phyloP scores from a whole-genome alignment of 1,140 invertebrate genomes.

The Neotoxoptera formosana region DNA sequence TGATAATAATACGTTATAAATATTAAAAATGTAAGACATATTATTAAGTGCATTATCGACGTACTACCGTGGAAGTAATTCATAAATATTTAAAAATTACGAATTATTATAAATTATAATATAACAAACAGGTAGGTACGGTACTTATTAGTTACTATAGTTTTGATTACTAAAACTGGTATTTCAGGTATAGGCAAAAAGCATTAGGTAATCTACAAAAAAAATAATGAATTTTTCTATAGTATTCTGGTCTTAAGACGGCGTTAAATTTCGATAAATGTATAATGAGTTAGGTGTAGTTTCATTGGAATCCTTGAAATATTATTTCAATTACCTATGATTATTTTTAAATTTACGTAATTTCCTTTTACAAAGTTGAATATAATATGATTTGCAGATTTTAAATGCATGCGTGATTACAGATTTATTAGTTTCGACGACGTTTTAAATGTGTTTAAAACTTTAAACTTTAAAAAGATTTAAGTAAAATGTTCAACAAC shows the following conservation, averaged over 20 bases:
- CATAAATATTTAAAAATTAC: neutral
- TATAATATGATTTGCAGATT: neutral
- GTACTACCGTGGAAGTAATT: neutral
- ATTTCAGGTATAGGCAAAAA: neutral
- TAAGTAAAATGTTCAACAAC: neutral
- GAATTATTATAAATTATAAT: neutral
- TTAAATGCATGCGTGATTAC: neutral
- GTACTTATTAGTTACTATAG: too few relatives aligned
- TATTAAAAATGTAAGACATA: neutral
- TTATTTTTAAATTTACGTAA: neutral
- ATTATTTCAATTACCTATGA: neutral
- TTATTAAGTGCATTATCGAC: neutral
- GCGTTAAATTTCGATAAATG: neutral
- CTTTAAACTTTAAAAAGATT: too few relatives aligned
- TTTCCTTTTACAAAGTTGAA: neutral
- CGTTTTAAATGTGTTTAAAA: neutral
- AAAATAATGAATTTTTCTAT: neutral
- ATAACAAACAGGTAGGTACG: neutral
- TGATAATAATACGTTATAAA: neutral
- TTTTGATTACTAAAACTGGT: conserved; percentile 1
- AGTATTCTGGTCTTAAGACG: neutral
- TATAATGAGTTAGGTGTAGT: neutral
- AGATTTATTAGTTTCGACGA: neutral
- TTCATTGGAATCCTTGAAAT: neutral
- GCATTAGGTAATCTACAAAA: neutral